These are phyloP conservation scores for Drosophila mayri DNA, from an alignment of 1,140 invertebrate species.

Conservation along the genomic window DNA sequence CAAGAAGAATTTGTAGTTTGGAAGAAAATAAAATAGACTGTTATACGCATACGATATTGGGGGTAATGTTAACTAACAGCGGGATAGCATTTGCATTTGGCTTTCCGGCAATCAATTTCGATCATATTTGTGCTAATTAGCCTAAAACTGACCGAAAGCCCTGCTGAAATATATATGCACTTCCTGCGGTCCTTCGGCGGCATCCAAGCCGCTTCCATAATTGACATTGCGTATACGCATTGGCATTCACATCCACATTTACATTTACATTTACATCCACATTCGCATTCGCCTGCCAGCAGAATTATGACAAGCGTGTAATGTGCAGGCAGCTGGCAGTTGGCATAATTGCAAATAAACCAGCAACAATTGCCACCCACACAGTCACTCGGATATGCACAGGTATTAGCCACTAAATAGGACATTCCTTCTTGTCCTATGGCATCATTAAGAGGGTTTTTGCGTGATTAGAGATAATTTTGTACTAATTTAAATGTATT, in stretches of 20 bases:
- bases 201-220: conserved; percentile 34
- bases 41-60: conserved; percentile 39
- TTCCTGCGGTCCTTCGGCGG: conserved; percentile 29
- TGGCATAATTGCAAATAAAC: conserved; percentile 71
- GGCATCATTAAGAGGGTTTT: rapidly evolving
- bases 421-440: background rate
- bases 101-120: conserved; percentile 27
- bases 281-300: conserved; percentile 22
- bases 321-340: conserved; percentile 59
- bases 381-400: background rate
- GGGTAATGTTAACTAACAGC: conserved; percentile 12
- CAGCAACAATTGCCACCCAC: conserved; percentile 35
- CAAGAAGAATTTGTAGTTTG: background rate
- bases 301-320: conserved; percentile 60
- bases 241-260: background rate
- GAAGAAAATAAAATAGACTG: background rate
- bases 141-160: conserved; percentile 49
- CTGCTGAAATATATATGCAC: conserved; percentile 48
- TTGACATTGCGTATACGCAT: conserved; percentile 56
- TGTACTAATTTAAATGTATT: no score
- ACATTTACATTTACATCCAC: background rate
- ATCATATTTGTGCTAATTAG: conserved; percentile 52
- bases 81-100: background rate
- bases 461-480: background rate
- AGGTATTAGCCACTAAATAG: background rate